Percentiles rank a stretch among this genome's conserved stretches.
These are phyloP conservation scores for Daktulosphaira vitifoliae DNA, from an alignment of 1,140 invertebrate genomes.

Conservation along the genomic window DNA sequence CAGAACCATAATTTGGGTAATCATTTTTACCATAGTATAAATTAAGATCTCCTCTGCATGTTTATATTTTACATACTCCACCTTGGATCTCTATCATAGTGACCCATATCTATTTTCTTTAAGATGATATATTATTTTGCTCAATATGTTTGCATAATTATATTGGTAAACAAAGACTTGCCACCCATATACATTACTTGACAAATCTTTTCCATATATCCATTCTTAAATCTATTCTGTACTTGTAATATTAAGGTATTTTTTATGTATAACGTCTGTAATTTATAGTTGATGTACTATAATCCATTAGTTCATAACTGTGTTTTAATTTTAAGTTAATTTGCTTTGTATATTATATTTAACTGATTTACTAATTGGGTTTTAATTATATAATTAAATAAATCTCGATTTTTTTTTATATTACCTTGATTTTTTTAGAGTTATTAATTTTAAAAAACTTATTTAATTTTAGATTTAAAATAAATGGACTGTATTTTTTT, in stretches of 20 bases:
- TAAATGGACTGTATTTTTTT: slow-evolving; percentile 30
- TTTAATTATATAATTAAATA: slow-evolving; percentile 10
- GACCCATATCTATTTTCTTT: neutral
- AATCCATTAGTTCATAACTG: neutral
- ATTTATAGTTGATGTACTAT: slow-evolving; percentile 5
- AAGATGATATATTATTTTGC: slow-evolving; percentile 16
- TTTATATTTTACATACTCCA: neutral
- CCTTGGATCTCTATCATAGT: slow-evolving; percentile 13
- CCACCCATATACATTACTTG: neutral
- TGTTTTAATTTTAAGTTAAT: slow-evolving; percentile 12
- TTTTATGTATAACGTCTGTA: slow-evolving; percentile 15
- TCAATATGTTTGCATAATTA: slow-evolving; percentile 4
- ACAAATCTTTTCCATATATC: neutral
- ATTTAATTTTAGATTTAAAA: slow-evolving; percentile 25
- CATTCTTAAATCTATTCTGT: slow-evolving; percentile 17
- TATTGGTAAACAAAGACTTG: slow-evolving; percentile 26
- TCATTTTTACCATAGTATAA: slow-evolving; percentile 16
- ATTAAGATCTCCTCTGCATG: slow-evolving; percentile 25
- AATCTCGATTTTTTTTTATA: slow-evolving; percentile 13
- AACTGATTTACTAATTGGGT: neutral
- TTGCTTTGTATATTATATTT: slow-evolving; percentile 4
- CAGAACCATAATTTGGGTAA: slow-evolving; percentile 14
- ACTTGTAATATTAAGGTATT: slow-evolving; percentile 27
- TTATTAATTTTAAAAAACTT: slow-evolving; percentile 19
- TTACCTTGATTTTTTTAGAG: neutral